Percentiles rank a stretch among this genome's conserved stretches.
phyloP scores from a whole-genome alignment of 2,113 vertebrate species.

The Pseudorasbora parva region DNA sequence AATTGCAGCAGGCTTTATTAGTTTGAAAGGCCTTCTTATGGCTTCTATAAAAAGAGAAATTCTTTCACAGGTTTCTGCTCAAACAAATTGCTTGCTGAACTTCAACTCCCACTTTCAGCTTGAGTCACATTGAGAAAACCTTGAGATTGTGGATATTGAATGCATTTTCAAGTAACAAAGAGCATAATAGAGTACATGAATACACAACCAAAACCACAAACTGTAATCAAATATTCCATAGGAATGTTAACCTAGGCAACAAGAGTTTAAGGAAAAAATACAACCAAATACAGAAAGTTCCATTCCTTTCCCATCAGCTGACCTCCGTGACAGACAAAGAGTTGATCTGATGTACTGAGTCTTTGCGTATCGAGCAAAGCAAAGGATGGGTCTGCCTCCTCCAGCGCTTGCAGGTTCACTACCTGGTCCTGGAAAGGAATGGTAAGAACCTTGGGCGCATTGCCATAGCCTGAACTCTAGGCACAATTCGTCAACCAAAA shows the following conservation, averaged over 20 bases:
- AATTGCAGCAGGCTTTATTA: not conserved
- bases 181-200: not conserved
- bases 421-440: too few relatives aligned
- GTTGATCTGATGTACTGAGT: too few relatives aligned
- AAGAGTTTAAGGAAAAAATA: too few relatives aligned
- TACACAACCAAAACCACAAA: not conserved
- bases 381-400: too few relatives aligned
- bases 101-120: constrained; percentile 14
- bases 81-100: constrained; percentile 4
- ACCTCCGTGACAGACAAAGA: too few relatives aligned
- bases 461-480: too few relatives aligned
- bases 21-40: not conserved
- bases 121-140: not conserved
- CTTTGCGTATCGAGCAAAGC: too few relatives aligned
- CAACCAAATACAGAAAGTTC: too few relatives aligned
- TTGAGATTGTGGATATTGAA: not conserved
- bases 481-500: too few relatives aligned
- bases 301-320: too few relatives aligned
- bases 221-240: not conserved
- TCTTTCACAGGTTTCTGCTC: not conserved
- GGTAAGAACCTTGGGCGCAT: too few relatives aligned
- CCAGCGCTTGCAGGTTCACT: too few relatives aligned
- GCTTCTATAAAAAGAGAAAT: not conserved
- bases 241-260: not conserved
- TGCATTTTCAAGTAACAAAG: not conserved